Evolutionary conservation across 2,888 invertebrate genomes (phyloP).

Genomic region (Tinea pellionella): DNA sequence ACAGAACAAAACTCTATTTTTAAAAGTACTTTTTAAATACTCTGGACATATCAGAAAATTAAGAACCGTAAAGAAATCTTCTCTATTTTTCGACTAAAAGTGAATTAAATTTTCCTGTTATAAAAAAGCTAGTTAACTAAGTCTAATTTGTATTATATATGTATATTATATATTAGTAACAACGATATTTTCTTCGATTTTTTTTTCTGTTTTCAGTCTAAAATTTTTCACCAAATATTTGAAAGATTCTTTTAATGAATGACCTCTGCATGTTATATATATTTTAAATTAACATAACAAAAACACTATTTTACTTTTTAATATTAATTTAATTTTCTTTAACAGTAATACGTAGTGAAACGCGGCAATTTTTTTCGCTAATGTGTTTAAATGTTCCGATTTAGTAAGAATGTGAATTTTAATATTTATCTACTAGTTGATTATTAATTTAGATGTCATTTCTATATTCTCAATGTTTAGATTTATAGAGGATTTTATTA

Average conservation of each 20-base stretch:
- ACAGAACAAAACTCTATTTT: not conserved
- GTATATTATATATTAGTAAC: not conserved
- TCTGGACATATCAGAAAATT: conserved; percentile 39
- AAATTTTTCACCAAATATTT: too few species aligned
- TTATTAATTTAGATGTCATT: not conserved
- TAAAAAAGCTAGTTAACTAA: not conserved
- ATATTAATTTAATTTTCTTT: conserved; percentile 21
- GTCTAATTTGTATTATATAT: not conserved
- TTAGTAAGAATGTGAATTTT: conserved; percentile 20
- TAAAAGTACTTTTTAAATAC: not conserved
- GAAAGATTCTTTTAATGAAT: too few species aligned
- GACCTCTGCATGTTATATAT: too few species aligned
- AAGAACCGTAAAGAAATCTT: conserved; percentile 23
- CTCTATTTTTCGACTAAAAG: conserved; percentile 29
- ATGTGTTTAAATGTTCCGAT: conserved; percentile 14
- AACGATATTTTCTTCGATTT: not conserved
- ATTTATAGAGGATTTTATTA: not conserved
- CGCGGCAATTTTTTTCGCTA: conserved; percentile 18
- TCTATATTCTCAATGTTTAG: not conserved
- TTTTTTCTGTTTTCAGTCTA: too few species aligned
- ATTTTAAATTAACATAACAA: too few species aligned
- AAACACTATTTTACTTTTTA: too few species aligned
- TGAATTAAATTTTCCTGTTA: not conserved
- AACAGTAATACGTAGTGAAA: conserved; percentile 8
- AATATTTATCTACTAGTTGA: not conserved